Evolutionary conservation across 2,888 invertebrate genomes (phyloP).

Genomic region (Drosophila siamana): DNA sequence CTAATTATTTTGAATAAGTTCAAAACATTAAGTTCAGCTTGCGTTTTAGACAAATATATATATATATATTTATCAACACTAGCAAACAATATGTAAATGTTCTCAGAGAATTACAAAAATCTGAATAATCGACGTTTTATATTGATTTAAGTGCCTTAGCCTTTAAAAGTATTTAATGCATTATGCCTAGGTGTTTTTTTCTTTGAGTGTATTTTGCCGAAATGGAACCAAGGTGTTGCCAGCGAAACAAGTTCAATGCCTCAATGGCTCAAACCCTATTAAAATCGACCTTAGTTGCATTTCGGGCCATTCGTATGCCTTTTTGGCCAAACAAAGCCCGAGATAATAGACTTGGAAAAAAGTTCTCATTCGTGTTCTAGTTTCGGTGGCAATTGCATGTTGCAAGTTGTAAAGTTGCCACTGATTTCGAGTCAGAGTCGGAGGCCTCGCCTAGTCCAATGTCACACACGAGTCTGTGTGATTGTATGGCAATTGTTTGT

Average conservation of each 20-base stretch:
- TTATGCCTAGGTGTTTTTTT: background rate
- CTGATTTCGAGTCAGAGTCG: conserved; percentile 32
- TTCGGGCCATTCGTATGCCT: conserved; percentile 39
- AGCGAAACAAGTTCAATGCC: conserved; percentile 80
- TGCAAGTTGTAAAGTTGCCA: conserved; percentile 39
- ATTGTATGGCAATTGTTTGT: conserved; percentile 61
- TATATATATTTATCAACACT: too few species aligned
- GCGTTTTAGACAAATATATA: too few species aligned
- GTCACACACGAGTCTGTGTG: conserved; percentile 47
- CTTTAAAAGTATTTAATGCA: too few species aligned
- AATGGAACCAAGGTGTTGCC: conserved; percentile 70
- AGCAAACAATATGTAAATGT: too few species aligned
- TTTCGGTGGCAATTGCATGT: conserved; percentile 65
- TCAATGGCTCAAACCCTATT: conserved; percentile 78
- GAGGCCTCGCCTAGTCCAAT: conserved; percentile 62
- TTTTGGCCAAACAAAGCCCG: conserved; percentile 55
- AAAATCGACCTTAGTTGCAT: conserved; percentile 78
- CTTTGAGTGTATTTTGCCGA: conserved; percentile 26
- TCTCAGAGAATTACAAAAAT: too few species aligned
- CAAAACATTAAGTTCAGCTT: too few species aligned
- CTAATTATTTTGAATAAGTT: too few species aligned
- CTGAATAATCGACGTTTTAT: too few species aligned
- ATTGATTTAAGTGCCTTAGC: too few species aligned
- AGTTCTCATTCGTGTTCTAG: conserved; percentile 84
- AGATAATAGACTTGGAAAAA: conserved; percentile 62